Conservation (phyloP, 2,888 invertebrate genomes). For the Branchellion lobata region DNA sequence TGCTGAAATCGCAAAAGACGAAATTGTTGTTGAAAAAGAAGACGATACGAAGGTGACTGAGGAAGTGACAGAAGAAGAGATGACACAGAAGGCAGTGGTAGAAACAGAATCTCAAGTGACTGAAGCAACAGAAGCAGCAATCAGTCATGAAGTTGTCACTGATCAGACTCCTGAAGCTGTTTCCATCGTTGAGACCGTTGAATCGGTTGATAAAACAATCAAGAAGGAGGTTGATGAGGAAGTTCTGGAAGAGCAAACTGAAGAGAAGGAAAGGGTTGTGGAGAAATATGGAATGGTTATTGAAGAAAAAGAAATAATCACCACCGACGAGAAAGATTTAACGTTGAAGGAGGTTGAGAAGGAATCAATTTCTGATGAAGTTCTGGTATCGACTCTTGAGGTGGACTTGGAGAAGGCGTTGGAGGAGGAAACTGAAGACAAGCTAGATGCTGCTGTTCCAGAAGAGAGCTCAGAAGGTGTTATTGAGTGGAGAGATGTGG, state of each 20-base stretch:
- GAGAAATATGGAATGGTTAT: not conserved
- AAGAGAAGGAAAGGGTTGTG: not conserved
- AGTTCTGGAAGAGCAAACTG: not conserved
- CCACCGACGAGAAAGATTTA: too few species aligned
- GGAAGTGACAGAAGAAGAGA: constrained; percentile 1
- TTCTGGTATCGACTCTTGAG: too few species aligned
- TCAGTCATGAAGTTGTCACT: not conserved
- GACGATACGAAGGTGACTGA: not conserved
- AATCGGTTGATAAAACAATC: constrained; percentile 1
- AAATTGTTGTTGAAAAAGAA: too few species aligned
- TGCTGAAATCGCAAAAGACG: too few species aligned
- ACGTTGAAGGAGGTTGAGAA: too few species aligned
- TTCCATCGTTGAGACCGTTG: not conserved
- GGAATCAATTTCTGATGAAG: too few species aligned
- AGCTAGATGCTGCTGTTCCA: too few species aligned
- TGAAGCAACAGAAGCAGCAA: not conserved
- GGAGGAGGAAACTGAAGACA: too few species aligned
- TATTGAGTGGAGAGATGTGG: too few species aligned
- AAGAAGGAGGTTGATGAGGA: not conserved
- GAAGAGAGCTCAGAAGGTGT: too few species aligned
- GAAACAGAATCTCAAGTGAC: not conserved
- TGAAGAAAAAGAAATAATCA: too few species aligned
- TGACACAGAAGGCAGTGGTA: not conserved
- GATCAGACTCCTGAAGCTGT: not conserved
- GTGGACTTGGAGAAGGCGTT: too few species aligned